Base-by-base conservation (phyloP, 1,140 invertebrate genomes). In the Papilio polyxenes region DNA sequence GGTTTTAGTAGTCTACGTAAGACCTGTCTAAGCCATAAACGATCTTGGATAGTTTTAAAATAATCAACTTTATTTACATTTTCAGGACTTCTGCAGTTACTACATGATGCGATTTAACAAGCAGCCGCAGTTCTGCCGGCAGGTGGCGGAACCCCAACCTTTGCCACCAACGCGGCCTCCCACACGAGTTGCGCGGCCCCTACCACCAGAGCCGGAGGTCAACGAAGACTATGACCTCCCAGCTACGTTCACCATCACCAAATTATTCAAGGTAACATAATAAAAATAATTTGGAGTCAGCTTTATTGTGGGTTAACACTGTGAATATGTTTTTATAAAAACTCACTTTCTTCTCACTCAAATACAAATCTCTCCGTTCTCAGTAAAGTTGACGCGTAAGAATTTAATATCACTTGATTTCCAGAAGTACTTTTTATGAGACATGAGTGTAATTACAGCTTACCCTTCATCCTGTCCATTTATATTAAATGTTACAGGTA, bases 61-160 rank as follows among this genome's bases (percentile, higher is more conserved):
- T 75, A 15, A 75, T 9, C 80, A 15, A 20, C 3, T 48, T 65
- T 9, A 3, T 10, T 44, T 20, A 11, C 40, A 15, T 83, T 31
- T 82, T 5, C 84, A 94, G 93, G 98, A 99, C 85, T 99, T 98
- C 92, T 97, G 97, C 84, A 97, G 97, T 77, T 99, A 98, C 95
- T 98, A 98, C 92, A 96, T 96, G 85, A 94, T 97, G 23, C 96
- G 98, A 87, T 99, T 98, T 92, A 97, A 97, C 89, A 98, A 97
- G 91, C 96, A 97, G 90, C 98, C 98, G 0, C 97, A 92, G 89
- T 93, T 93, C 82, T 89, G 89, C 37, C 88, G 89, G 10, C 89
- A 91, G 83, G 87, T 90, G 75, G 89, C 89, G 80, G 86, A 44
- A 69, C 85, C 69, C 80, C 85, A 74, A 20, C 83, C 23, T 6